A percentile compares a stretch with the other conserved stretches of the same genome.
phyloP scores from a whole-genome alignment of 2,888 invertebrate genomes.

The Muscina levida region DNA sequence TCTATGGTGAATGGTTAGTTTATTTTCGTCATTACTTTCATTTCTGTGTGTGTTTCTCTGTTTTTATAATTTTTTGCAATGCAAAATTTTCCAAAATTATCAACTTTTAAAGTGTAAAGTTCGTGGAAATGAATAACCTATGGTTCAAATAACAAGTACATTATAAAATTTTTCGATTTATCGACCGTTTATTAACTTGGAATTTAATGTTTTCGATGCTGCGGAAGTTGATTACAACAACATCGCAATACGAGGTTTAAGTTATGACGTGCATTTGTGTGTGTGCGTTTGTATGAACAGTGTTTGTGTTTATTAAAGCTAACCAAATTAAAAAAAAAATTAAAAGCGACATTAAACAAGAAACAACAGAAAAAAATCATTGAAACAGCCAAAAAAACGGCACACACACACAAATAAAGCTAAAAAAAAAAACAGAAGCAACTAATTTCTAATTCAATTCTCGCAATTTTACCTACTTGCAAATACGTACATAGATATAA shows the following conservation, averaged over 20 bases:
- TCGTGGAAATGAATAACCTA: slow-evolving; percentile 21
- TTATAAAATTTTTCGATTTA: slow-evolving; percentile 16
- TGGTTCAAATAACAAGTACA: background rate
- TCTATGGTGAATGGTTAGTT: background rate
- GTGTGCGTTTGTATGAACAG: background rate
- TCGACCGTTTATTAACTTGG: slow-evolving; percentile 2
- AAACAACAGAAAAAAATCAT: slow-evolving; percentile 19
- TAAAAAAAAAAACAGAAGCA: slow-evolving; percentile 10
- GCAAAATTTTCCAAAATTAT: slow-evolving; percentile 40
- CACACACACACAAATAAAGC: slow-evolving; percentile 14
- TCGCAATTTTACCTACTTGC: background rate
- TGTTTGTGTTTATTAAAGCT: slow-evolving; percentile 48
- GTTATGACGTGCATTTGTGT: background rate
- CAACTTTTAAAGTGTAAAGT: slow-evolving; percentile 25
- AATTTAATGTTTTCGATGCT: slow-evolving; percentile 25
- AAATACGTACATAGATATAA: background rate
- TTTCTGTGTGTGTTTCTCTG: slow-evolving; percentile 56
- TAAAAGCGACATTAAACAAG: slow-evolving; percentile 9
- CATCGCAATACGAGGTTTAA: slow-evolving; percentile 26
- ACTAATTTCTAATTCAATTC: slow-evolving; percentile 18
- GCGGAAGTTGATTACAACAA: slow-evolving; percentile 52
- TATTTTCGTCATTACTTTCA: slow-evolving; percentile 56
- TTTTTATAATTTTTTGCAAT: slow-evolving; percentile 49
- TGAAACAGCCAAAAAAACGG: slow-evolving; percentile 11
- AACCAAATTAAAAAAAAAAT: slow-evolving; percentile 21